These are phyloP conservation scores for Cosmia trapezina DNA, from an alignment of 2,888 invertebrate genomes.

Conservation along the genomic window DNA sequence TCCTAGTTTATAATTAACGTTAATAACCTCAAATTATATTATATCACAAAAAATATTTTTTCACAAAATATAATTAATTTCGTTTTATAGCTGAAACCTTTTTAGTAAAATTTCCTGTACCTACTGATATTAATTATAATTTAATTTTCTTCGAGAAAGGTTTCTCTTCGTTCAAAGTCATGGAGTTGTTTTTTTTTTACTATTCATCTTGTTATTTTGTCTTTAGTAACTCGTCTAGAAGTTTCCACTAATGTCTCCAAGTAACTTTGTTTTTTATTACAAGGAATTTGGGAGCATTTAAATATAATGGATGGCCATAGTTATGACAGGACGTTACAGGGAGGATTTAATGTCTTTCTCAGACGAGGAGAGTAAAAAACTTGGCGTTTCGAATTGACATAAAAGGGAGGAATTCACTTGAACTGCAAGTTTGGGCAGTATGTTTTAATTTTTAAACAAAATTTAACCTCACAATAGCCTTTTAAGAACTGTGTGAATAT, in stretches of 20 bases:
- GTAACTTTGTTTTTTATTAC: slow-evolving; percentile 52
- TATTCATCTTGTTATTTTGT: slow-evolving; percentile 37
- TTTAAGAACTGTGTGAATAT: fast-evolving
- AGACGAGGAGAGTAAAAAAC: slow-evolving; percentile 29
- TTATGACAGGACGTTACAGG: slow-evolving; percentile 40
- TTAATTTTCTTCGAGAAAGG: slow-evolving; percentile 27
- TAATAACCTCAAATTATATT: slow-evolving; percentile 15
- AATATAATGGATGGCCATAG: slow-evolving; percentile 49
- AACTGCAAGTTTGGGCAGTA: background rate
- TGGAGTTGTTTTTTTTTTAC: slow-evolving; percentile 20
- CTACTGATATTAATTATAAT: slow-evolving; percentile 39
- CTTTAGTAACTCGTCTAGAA: slow-evolving; percentile 19
- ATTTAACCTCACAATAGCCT: background rate
- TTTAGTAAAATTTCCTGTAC: slow-evolving; percentile 30
- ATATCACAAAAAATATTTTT: background rate
- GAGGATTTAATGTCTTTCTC: slow-evolving; percentile 36
- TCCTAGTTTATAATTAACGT: background rate
- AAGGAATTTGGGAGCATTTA: slow-evolving; percentile 49
- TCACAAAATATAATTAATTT: slow-evolving; percentile 30
- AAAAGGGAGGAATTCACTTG: slow-evolving; percentile 13
- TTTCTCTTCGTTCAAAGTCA: slow-evolving; percentile 1
- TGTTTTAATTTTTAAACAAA: background rate
- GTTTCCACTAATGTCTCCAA: slow-evolving; percentile 30
- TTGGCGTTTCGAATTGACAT: slow-evolving; percentile 1
- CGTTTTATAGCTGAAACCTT: slow-evolving; percentile 35